Conservation (phyloP, 2,113 vertebrate species). For the Ptilorrhoa leucosticta region DNA sequence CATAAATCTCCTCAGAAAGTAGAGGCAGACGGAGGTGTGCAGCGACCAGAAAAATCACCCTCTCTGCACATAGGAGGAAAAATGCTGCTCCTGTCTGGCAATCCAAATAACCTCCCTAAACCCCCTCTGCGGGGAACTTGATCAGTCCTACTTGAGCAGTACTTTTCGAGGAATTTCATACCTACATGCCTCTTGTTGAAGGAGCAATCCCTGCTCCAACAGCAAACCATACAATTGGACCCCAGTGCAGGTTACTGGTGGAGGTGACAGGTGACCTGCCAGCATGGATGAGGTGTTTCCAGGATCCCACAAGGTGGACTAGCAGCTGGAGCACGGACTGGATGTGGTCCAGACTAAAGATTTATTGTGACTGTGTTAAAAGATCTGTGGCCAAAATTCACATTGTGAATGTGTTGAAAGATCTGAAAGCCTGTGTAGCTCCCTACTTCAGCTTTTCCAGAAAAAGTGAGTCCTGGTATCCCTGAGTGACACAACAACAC, state of each 20-base stretch:
- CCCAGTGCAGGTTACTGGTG: accelerated
- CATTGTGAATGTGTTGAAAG: neutral
- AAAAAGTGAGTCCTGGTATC: neutral
- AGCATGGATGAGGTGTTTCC: neutral
- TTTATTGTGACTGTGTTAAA: neutral
- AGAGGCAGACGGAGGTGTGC: neutral
- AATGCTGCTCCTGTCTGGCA: neutral
- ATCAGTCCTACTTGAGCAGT: neutral
- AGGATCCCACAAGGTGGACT: neutral
- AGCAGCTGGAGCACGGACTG: neutral
- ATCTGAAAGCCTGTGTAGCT: neutral
- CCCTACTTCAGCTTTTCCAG: neutral
- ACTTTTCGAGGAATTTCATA: neutral
- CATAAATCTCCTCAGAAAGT: neutral
- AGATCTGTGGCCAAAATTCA: neutral
- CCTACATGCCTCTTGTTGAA: neutral
- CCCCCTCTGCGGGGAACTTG: neutral
- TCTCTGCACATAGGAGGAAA: neutral
- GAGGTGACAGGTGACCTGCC: neutral
- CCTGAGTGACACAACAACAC: neutral
- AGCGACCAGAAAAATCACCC: neutral
- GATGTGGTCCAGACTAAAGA: neutral
- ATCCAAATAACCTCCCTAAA: neutral
- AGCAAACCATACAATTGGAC: neutral
- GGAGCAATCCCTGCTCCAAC: neutral